Conservation (phyloP, 2,888 invertebrate genomes). For the Teleogryllus oceanicus region DNA sequence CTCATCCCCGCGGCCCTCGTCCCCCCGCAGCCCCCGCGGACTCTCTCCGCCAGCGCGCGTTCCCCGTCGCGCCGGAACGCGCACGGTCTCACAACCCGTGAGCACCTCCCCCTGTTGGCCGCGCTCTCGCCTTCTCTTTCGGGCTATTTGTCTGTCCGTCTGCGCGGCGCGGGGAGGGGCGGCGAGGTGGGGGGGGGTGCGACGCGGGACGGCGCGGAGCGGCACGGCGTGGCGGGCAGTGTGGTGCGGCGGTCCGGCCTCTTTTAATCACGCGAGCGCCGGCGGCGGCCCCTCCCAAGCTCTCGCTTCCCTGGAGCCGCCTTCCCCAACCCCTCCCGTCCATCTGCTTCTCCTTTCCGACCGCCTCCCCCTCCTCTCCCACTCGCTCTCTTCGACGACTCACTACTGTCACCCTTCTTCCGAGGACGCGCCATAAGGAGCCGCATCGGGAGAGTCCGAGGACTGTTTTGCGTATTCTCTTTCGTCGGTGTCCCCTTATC, state of each 20-base stretch:
- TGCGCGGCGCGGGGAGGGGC: background rate
- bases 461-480: background rate
- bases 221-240: too few relatives aligned
- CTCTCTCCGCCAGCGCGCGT: background rate
- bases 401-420: background rate
- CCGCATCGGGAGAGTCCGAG: background rate
- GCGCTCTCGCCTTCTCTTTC: background rate
- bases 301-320: too few relatives aligned
- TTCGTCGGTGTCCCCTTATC: background rate
- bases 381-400: too few relatives aligned
- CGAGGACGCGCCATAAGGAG: background rate
- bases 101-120: background rate
- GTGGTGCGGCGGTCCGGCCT: background rate
- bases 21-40: background rate
- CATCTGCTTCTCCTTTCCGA: background rate
- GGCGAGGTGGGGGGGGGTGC: too few relatives aligned
- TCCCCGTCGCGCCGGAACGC: background rate
- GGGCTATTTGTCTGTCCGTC: background rate
- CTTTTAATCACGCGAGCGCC: constrained; percentile 9
- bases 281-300: background rate
- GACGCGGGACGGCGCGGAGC: too few relatives aligned
- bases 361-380: background rate
- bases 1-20: too few relatives aligned
- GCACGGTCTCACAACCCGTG: background rate
- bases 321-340: too few relatives aligned